Percentiles rank a stretch among this genome's conserved stretches.
Evolutionary conservation across 2,113 vertebrate species (phyloP).

Genomic region (Phalacrocorax carbo): DNA sequence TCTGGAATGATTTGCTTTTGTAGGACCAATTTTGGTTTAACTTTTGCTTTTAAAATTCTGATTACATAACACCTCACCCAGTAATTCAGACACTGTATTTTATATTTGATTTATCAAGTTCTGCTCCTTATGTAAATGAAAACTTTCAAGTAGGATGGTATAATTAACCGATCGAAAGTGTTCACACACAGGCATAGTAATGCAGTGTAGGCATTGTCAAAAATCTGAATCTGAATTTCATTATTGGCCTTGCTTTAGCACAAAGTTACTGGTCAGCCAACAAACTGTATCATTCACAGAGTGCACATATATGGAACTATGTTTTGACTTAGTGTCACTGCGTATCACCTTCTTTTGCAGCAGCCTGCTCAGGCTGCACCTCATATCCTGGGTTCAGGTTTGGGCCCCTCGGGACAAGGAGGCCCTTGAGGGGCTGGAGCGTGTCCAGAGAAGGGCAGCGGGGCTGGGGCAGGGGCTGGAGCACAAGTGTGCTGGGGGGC

Average conservation of each 20-base stretch:
- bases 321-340: slow-evolving; percentile 6
- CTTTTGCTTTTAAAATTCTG: slow-evolving; percentile 23
- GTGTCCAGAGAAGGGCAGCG: no score
- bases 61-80: slow-evolving; percentile 11
- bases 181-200: neutral
- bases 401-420: no score
- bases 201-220: neutral
- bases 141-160: neutral
- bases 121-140: slow-evolving; percentile 9
- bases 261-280: slow-evolving; percentile 12
- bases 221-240: slow-evolving; percentile 28
- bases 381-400: no score
- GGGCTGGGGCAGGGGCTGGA: no score
- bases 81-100: neutral
- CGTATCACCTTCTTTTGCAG: neutral
- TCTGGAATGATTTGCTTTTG: neutral
- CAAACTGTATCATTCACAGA: neutral
- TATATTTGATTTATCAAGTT: slow-evolving; percentile 11
- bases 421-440: no score
- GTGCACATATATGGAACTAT: neutral
- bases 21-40: neutral
- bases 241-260: slow-evolving; percentile 10
- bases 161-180: neutral
- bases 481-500: no score
- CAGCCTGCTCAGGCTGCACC: neutral